A percentile compares a stretch with the other conserved stretches of the same genome.
Conservation (phyloP, 2,113 vertebrate species). For the Neoarius graeffei region DNA sequence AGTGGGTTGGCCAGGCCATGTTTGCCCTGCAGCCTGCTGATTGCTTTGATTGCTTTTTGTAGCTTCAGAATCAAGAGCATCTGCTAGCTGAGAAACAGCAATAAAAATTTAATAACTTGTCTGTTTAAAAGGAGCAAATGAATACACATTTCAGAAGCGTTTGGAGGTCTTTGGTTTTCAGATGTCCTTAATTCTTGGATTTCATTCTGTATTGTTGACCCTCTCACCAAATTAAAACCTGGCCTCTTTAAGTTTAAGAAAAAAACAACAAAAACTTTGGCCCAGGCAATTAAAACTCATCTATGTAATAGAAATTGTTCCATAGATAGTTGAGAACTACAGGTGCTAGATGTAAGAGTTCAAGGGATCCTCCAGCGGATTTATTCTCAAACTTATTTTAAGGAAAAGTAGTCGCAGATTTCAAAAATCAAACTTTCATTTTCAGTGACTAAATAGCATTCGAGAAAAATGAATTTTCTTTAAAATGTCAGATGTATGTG, state of each 20-base stretch:
- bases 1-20: slow-evolving; percentile 45
- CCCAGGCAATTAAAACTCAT: background rate
- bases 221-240: background rate
- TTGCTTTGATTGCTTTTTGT: slow-evolving; percentile 19
- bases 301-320: background rate
- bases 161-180: slow-evolving; percentile 4
- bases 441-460: no score
- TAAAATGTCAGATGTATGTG: no score
- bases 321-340: no score
- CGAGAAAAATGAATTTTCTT: no score
- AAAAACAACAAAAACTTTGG: background rate
- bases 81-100: slow-evolving; percentile 43
- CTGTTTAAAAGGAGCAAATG: background rate
- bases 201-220: background rate
- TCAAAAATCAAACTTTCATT: no score
- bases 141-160: background rate
- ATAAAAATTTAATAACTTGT: background rate
- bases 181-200: background rate
- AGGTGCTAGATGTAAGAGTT: background rate
- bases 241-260: no score
- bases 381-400: no score
- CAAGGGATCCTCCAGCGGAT: no score
- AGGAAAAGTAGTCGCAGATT: no score
- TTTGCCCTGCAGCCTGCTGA: slow-evolving; percentile 21
- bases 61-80: slow-evolving; percentile 49